Evolutionary conservation across 2,113 vertebrate species (phyloP), one percentile per base, ranked within the genome.

Genomic region (Phaethon lepturus): DNA sequence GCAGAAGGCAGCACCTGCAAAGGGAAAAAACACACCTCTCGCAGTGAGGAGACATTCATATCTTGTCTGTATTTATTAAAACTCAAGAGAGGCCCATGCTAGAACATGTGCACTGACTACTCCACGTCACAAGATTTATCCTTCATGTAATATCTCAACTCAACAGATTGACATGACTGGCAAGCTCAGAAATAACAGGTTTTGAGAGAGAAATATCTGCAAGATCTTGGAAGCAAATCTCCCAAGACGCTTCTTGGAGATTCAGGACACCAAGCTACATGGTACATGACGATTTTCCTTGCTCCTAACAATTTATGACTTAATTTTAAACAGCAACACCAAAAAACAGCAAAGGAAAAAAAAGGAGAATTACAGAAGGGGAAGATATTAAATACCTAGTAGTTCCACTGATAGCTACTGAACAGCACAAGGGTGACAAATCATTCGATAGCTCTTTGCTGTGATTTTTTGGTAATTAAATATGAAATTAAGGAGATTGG

Each of bases 1-100:
- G 74, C 77, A 95, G 90, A 90, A 84, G 88, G 95, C 18, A 90
- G 79, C 73, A 94, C 40, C 73, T 84, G 74, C 62, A 74, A 50
- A 67, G 56, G 81, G 81, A 19, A 88, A 78, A 84, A 71, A 23
- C 76, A 58, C 24, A 5, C 58, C 85, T 96, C 93, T 77, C 71
- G 44, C 74, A 52, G 72, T 2, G 33, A 45, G 58, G 52, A 95
- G 19, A 8, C 47, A 67, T 25, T 73, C 76, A 16, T 42, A 49
- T 31, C 67, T 55, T 66, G 63, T 17, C 82, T 79, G 26, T 17
- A 35, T 52, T 84, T 47, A 77, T 44, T 66, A 71, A 79, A 93
- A 72, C 76, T 69, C 60, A 11, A 40, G 62, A 94, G 83, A 93
- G 33, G 50, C 53, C 68, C 47, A 8, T 14, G 88, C 56, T 45